These are phyloP conservation scores for Trichonephila inaurata DNA, from an alignment of 1,140 invertebrate genomes.

Conservation along the genomic window DNA sequence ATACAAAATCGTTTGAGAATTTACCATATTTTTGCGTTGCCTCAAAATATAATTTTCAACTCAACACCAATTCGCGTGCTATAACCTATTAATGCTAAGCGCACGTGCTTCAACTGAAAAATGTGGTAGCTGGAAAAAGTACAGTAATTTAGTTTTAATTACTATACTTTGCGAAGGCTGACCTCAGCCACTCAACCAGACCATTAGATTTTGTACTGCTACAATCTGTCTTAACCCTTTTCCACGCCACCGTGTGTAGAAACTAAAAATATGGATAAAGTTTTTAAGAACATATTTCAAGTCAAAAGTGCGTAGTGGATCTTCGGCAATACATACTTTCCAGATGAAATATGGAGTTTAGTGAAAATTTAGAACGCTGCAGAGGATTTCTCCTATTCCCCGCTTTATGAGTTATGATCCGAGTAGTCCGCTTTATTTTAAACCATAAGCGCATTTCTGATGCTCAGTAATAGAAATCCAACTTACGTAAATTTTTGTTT, in stretches of 20 bases:
- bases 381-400: too few relatives aligned
- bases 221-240: not conserved
- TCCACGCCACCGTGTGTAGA: not conserved
- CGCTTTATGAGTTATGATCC: too few relatives aligned
- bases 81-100: not conserved
- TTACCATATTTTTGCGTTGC: not conserved
- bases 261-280: too few relatives aligned
- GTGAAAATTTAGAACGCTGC: too few relatives aligned
- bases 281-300: too few relatives aligned
- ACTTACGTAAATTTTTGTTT: too few relatives aligned
- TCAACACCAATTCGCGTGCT: not conserved
- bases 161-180: not conserved
- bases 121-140: not conserved
- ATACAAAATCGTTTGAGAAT: not conserved
- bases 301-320: too few relatives aligned
- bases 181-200: not conserved
- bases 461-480: too few relatives aligned
- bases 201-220: not conserved
- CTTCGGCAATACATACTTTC: too few relatives aligned
- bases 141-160: constrained; percentile 27
- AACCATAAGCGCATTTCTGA: too few relatives aligned
- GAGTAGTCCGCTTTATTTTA: too few relatives aligned
- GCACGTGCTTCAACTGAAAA: not conserved
- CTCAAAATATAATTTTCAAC: not conserved
- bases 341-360: too few relatives aligned